Conservation (phyloP, 2,113 vertebrate genomes). For the Cyprinodon variegatus region DNA sequence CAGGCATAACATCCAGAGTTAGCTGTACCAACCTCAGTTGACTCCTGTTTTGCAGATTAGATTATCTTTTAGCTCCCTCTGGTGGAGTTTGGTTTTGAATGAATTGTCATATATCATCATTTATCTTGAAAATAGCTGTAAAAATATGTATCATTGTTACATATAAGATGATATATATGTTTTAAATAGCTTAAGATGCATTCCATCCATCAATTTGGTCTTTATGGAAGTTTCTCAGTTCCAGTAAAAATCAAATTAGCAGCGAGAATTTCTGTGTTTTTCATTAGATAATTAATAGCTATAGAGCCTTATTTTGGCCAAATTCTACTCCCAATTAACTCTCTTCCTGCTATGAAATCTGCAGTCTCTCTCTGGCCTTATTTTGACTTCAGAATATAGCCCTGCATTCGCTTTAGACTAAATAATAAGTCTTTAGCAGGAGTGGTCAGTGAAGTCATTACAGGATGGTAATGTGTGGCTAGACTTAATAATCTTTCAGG, state of each 20-base stretch:
- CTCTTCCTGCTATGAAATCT: constrained; percentile 39
- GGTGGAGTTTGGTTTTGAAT: constrained; percentile 33
- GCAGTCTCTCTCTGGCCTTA: constrained; percentile 14
- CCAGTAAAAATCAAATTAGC: constrained; percentile 6
- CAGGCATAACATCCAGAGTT: constrained; percentile 11
- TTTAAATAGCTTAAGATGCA: too few species aligned
- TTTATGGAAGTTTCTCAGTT: neutral
- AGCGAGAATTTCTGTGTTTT: constrained; percentile 20
- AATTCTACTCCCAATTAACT: constrained; percentile 35
- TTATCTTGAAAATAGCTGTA: too few species aligned
- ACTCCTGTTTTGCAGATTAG: constrained; percentile 1
- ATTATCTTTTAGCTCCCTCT: constrained; percentile 50
- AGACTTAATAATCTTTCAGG: constrained; percentile 44
- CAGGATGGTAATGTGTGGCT: constrained; percentile 22
- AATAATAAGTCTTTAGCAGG: constrained; percentile 14
- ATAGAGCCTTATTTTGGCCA: constrained; percentile 25
- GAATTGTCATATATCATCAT: neutral
- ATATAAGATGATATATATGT: too few species aligned
- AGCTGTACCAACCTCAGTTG: neutral
- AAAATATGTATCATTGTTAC: too few species aligned
- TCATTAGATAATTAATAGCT: constrained; percentile 34
- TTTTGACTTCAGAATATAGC: constrained; percentile 23
- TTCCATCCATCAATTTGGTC: too few species aligned
- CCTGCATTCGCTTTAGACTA: neutral
- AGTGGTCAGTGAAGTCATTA: constrained; percentile 28